Base-by-base conservation (phyloP, 2,797 vertebrate species). In the Hybognathus amarus region DNA sequence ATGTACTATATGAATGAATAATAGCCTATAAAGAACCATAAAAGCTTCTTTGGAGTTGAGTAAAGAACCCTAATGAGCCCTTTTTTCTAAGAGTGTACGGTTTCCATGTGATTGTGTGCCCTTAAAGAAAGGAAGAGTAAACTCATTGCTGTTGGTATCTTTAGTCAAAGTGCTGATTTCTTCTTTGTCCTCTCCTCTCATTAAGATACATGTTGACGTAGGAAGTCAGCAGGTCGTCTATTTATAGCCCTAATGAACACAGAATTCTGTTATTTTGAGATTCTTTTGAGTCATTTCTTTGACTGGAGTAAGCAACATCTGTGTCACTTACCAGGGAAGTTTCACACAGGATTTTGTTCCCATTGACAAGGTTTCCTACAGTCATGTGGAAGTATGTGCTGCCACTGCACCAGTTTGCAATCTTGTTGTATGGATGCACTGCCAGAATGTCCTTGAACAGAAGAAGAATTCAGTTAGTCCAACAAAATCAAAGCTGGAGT, bases 351-450 rank as follows among this genome's bases (percentile, higher is more conserved):
- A 99, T 94, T 85, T 97, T 96, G 89, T 85, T 97, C 50, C 97
- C 96, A 75, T 93, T 94, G 68, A 98, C 94, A 87, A 99, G 93
- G 88, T 90, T 97, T 56, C 97, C 98, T 38, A 97, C 87, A 0
- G 95, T 97, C 97, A 99, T 97, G 91, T 99, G 98, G 84, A 99
- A 99, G 87, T 98, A 99, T 0, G 98, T 99, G 91, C 96, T 99
- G 12, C 98, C 98, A 24, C 98, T 99, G 94, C 96, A 97, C 98
- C 98, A 99, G 84, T 93, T 99, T 75, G 97, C 96, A 17, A 99
- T 97, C 90, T 96, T 96, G 90, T 96, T 99, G 89, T 96, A 97
- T 0, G 96, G 95, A 85, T 99, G 95, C 83, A 91, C 95, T 6
- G 88, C 94, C 85, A 99, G 92, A 87, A 96, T 92, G 1, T 97